Base-by-base conservation (phyloP, 2,797 vertebrate species). In the Danio choprae region DNA sequence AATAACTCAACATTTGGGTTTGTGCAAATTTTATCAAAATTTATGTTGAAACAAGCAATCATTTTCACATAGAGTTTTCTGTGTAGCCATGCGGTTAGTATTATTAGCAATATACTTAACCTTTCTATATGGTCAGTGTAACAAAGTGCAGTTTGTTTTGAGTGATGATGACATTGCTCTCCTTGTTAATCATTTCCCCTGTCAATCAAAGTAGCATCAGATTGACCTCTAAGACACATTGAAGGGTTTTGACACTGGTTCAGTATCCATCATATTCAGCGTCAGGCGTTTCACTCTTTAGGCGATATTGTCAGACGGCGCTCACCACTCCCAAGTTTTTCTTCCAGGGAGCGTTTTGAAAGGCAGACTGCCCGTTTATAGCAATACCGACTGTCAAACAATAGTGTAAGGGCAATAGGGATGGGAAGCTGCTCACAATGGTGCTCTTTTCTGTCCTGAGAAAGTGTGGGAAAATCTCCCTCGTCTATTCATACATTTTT, bases 381-480 rank as follows among this genome's bases (percentile, higher is more conserved):
- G 94, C 95, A 96, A 95, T 95, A 95, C 96, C 96, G 96, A 98
- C 95, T 95, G 92, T 96, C 95, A 96, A 96, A 96, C 94, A 92
- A 91, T 82, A 56, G 50, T 84, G 95, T 81, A 86, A 84, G 88
- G 89, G 89, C 87, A 87, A 83, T 85, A 83, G 88, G 87, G 91
- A 93, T 92, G 92, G 91, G 91, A 93, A 92, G 86, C 88, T 87
- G 88, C 86, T 91, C 93, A 99, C 97, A 98, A 98, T 98, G 93
- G 94, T 93, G 95, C 95, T 96, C 96, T 97, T 97, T 94, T 97
- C 95, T 94, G 95, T 95, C 94, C 94, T 95, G 94, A 97, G 96
- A 97, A 97, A 98, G 97, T 99, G 98, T 99, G 98, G 98, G 98
- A 99, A 99, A 98, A 96, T 97, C 96, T 97, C 95, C 95, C 95